phyloP scores from a whole-genome alignment of 2,888 invertebrate species.

The Branchipolynoe longqiensis region DNA sequence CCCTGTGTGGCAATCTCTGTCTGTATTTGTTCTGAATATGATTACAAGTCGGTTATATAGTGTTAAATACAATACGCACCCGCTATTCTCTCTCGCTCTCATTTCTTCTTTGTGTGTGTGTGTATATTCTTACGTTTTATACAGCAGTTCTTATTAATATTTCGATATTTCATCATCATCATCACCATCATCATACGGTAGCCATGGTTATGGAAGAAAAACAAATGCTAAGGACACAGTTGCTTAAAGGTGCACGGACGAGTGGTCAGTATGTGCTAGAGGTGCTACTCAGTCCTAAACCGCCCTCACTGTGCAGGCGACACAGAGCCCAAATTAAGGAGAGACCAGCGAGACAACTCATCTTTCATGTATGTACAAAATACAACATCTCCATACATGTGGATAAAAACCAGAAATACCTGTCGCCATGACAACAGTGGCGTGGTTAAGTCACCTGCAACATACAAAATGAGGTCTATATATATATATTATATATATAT shows the following conservation, averaged over 20 bases:
- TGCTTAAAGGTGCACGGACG: too few relatives aligned
- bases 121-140: slow-evolving; percentile 33
- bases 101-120: too few relatives aligned
- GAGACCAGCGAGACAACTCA: slow-evolving; percentile 26
- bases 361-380: slow-evolving; percentile 5
- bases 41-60: slow-evolving; percentile 29
- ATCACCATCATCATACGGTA: slow-evolving; percentile 31
- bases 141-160: slow-evolving; percentile 20
- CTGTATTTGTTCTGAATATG: slow-evolving; percentile 12
- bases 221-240: not conserved
- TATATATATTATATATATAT: slow-evolving; percentile 22
- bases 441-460: slow-evolving; percentile 20
- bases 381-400: not conserved
- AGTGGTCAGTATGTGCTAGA: slow-evolving; percentile 4
- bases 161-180: too few relatives aligned
- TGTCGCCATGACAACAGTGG: slow-evolving; percentile 2
- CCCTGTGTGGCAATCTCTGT: not conserved
- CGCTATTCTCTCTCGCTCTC: too few relatives aligned
- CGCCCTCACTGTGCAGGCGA: not conserved
- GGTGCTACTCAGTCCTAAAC: slow-evolving; percentile 8
- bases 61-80: slow-evolving; percentile 52
- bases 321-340: not conserved
- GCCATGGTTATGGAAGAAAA: slow-evolving; percentile 46
- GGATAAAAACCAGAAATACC: not conserved
- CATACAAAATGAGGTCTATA: slow-evolving; percentile 47